A percentile compares a stretch with the other conserved stretches of the same genome.
These are phyloP conservation scores for Enoplosus armatus DNA, from an alignment of 2,797 vertebrate genomes.

Conservation along the genomic window DNA sequence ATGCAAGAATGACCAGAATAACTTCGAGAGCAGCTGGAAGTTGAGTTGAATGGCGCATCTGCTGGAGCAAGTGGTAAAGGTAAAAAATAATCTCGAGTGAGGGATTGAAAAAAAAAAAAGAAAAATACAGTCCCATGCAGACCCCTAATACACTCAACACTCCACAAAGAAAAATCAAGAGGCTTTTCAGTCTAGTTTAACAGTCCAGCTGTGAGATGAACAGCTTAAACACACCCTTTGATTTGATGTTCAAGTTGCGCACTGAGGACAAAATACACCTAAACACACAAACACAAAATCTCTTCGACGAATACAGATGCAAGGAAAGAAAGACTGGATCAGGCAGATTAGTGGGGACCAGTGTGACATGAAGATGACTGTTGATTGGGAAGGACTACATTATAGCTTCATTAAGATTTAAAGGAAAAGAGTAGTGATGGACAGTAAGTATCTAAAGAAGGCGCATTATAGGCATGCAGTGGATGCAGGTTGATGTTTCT, in stretches of 20 bases:
- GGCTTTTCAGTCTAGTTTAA: not conserved
- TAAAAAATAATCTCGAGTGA: not conserved
- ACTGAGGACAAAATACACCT: not conserved
- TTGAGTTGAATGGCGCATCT: not conserved
- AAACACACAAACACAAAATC: constrained; percentile 20
- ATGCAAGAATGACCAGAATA: not conserved
- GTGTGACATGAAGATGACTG: constrained; percentile 6
- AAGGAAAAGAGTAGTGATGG: not conserved
- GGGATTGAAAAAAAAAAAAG: not conserved
- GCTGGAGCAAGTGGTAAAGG: not conserved
- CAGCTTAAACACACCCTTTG: not conserved
- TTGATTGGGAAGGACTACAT: not conserved
- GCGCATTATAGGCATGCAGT: not conserved
- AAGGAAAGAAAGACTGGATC: constrained; percentile 52
- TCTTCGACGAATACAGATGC: constrained; percentile 16
- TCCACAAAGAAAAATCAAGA: not conserved
- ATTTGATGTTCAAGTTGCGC: constrained; percentile 31
- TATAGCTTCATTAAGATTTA: not conserved
- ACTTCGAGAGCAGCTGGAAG: not conserved
- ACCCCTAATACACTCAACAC: not conserved
- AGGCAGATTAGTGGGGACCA: constrained; percentile 24
- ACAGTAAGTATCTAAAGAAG: not conserved
- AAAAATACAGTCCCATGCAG: constrained; percentile 24
- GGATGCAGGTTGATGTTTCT: not conserved
- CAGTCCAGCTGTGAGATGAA: not conserved